Conservation (phyloP, 1,140 invertebrate genomes). For the Pollicipes pollicipes region DNA sequence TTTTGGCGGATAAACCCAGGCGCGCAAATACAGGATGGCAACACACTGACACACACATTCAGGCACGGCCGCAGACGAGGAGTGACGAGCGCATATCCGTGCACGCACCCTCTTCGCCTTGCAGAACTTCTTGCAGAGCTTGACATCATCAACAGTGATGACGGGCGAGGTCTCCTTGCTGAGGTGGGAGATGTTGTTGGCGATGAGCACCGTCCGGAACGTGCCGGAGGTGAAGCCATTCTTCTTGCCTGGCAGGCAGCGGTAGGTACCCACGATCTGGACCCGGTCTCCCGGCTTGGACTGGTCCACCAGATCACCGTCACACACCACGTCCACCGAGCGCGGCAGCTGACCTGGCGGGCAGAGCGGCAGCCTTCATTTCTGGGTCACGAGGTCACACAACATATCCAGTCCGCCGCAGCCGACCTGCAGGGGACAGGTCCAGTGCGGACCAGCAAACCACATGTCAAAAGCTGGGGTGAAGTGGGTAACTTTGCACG, state of each 20-base stretch:
- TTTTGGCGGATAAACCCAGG: too few relatives aligned
- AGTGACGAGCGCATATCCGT: too few relatives aligned
- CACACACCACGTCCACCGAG: conserved; percentile 82
- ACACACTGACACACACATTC: too few relatives aligned
- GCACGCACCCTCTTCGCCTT: conserved; percentile 32
- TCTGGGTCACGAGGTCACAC: too few relatives aligned
- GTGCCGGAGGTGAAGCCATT: conserved; percentile 82
- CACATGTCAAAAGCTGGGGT: too few relatives aligned
- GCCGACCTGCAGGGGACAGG: too few relatives aligned
- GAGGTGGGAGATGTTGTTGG: conserved; percentile 75
- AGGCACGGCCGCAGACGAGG: too few relatives aligned
- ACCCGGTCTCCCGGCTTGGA: conserved; percentile 96
- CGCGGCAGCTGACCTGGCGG: conserved; percentile 63
- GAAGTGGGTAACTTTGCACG: too few relatives aligned
- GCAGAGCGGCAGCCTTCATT: too few relatives aligned
- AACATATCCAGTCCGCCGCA: too few relatives aligned
- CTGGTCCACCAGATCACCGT: conserved; percentile 88
- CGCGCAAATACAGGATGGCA: too few relatives aligned
- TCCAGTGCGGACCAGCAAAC: too few relatives aligned
- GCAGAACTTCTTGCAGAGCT: conserved; percentile 72
- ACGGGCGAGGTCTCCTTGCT: conserved; percentile 59
- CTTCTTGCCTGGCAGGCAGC: conserved; percentile 85
- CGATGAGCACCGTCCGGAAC: conserved; percentile 86
- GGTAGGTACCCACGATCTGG: conserved; percentile 80
- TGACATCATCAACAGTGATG: conserved; percentile 73